These are phyloP conservation scores for Albula goreensis DNA, from an alignment of 2,113 vertebrate genomes.

Conservation along the genomic window DNA sequence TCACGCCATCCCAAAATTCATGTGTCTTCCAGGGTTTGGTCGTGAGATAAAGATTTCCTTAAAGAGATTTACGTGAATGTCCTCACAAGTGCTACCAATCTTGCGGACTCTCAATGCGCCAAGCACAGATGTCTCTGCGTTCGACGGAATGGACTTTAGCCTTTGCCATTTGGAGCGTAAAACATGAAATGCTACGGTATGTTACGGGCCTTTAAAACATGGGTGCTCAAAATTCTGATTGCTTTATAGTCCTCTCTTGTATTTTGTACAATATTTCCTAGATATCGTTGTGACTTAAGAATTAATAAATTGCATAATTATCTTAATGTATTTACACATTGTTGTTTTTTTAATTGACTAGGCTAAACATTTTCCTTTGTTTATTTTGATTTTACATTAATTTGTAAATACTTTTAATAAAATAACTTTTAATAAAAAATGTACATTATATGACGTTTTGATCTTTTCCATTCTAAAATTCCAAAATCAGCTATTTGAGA, in stretches of 20 bases:
- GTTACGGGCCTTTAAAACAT: not conserved
- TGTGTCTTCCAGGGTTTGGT: too few species aligned
- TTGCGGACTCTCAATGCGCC: too few species aligned
- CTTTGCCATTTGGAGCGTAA: not conserved
- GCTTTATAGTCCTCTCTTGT: slow-evolving; percentile 13
- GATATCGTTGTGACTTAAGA: slow-evolving; percentile 19
- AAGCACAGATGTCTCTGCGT: too few species aligned
- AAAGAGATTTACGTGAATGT: too few species aligned
- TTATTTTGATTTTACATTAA: slow-evolving; percentile 52
- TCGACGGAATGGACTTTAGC: too few species aligned
- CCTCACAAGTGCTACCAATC: too few species aligned
- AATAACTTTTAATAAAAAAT: slow-evolving; percentile 66
- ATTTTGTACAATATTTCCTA: slow-evolving; percentile 13
- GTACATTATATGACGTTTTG: not conserved
- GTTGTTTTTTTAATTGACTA: slow-evolving; percentile 41
- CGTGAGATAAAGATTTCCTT: too few species aligned
- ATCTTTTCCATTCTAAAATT: not conserved
- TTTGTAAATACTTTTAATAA: slow-evolving; percentile 49
- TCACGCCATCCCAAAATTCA: too few species aligned
- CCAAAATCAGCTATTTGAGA: not conserved
- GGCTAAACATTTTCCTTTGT: slow-evolving; percentile 37
- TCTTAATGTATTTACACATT: slow-evolving; percentile 34
- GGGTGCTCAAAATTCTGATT: slow-evolving; percentile 7
- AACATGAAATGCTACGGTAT: not conserved
- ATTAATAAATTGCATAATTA: slow-evolving; percentile 7